Evolutionary conservation across 2,113 vertebrate species (phyloP).

Genomic region (Alaudala cheleensis): DNA sequence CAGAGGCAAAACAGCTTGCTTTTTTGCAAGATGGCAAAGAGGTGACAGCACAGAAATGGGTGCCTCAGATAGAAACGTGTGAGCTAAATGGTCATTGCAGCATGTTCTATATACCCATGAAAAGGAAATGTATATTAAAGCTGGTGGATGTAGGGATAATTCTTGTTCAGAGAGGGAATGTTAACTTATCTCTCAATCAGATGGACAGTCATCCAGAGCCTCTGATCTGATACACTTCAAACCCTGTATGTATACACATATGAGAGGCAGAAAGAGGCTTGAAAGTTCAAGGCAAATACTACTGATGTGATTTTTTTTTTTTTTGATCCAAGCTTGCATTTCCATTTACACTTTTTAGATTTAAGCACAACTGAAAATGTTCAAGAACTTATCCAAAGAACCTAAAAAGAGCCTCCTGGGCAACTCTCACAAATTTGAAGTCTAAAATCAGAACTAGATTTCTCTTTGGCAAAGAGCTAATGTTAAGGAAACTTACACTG

Average conservation of each 20-base stretch:
- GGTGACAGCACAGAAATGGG: neutral
- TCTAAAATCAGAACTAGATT: neutral
- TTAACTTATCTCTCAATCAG: neutral
- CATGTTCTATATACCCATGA: neutral
- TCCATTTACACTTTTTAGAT: neutral
- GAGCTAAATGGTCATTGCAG: neutral
- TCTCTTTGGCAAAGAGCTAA: neutral
- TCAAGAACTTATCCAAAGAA: neutral
- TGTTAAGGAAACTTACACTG: neutral
- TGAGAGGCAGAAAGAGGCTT: neutral
- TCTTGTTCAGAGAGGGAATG: neutral
- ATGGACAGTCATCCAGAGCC: neutral
- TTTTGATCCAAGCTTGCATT: neutral
- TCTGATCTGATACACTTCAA: neutral
- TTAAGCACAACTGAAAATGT: neutral
- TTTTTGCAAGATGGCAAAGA: neutral
- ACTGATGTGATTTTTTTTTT: too few relatives aligned
- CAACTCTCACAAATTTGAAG: neutral
- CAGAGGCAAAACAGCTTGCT: neutral
- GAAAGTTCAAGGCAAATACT: neutral
- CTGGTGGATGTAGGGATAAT: neutral
- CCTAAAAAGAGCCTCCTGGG: neutral
- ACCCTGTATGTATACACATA: too few relatives aligned
- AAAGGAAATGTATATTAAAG: neutral
- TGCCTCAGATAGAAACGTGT: fast-evolving